Percentiles rank a stretch among this genome's conserved stretches.
Evolutionary conservation across 2,888 invertebrate genomes (phyloP).

Genomic region (Troides aeacus): DNA sequence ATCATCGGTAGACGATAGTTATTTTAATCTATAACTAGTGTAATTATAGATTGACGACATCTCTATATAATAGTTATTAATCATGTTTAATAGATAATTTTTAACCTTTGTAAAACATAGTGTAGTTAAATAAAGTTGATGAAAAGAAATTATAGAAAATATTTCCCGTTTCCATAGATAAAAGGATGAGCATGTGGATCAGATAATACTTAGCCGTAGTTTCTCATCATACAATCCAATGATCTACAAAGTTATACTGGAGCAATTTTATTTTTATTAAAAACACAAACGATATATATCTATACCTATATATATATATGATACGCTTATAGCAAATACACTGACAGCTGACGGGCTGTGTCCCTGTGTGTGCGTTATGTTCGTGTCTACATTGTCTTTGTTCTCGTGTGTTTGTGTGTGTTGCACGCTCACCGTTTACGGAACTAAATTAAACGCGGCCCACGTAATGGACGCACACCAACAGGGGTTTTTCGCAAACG

Average conservation of each 20-base stretch:
- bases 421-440: conserved; percentile 81
- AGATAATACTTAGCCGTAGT: conserved; percentile 58
- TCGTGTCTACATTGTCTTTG: conserved; percentile 80
- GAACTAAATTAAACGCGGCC: conserved; percentile 75
- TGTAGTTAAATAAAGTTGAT: conserved; percentile 59
- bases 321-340: conserved; percentile 77
- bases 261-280: conserved; percentile 16
- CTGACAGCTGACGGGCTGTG: conserved; percentile 67
- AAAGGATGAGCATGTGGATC: conserved; percentile 71
- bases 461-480: conserved; percentile 75
- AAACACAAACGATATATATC: conserved; percentile 30
- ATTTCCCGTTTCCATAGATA: conserved; percentile 63
- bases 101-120: conserved; percentile 51
- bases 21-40: conserved; percentile 41
- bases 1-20: conserved; percentile 35
- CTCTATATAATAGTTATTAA: conserved; percentile 38
- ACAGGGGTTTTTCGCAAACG: conserved; percentile 97
- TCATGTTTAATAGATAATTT: conserved; percentile 47
- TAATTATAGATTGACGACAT: conserved; percentile 47
- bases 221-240: conserved; percentile 48
- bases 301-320: conserved; percentile 2
- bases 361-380: conserved; percentile 77
- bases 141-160: conserved; percentile 50
- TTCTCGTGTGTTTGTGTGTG: conserved; percentile 81
- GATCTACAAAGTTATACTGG: conserved; percentile 30